Evolutionary conservation across 2,797 vertebrate species (phyloP).

Genomic region (Lepilemur septentrionalis): DNA sequence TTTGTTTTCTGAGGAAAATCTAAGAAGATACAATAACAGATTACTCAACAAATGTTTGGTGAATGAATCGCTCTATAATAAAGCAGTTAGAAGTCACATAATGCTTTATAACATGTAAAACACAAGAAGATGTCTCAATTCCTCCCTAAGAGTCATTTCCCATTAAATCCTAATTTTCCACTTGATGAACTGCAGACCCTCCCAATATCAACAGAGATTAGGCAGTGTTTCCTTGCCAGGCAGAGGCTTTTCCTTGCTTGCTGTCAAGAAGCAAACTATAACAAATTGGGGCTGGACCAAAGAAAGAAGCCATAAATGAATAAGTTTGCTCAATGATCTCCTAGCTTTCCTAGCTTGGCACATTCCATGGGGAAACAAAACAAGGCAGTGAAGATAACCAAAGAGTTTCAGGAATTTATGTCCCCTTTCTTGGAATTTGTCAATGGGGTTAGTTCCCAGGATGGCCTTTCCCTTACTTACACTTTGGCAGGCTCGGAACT

Average conservation of each 20-base stretch:
- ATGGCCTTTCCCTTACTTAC: neutral
- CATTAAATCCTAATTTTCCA: conserved; percentile 73
- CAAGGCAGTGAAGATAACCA: conserved; percentile 46
- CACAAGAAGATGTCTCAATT: conserved; percentile 72
- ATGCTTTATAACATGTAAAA: conserved; percentile 59
- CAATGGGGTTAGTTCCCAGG: neutral
- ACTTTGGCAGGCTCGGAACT: neutral
- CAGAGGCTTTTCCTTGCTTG: neutral
- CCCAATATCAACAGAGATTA: conserved; percentile 65
- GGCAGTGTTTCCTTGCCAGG: conserved; percentile 16
- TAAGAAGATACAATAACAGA: conserved; percentile 30
- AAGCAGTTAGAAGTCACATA: conserved; percentile 64
- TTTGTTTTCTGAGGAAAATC: conserved; percentile 55
- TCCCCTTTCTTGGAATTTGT: conserved; percentile 37
- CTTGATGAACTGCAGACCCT: conserved; percentile 58
- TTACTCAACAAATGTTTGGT: conserved; percentile 66
- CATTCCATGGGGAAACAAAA: conserved; percentile 44
- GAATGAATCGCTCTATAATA: conserved; percentile 53
- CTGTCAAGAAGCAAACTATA: conserved; percentile 36
- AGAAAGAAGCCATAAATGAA: conserved; percentile 34
- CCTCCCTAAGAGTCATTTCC: conserved; percentile 62
- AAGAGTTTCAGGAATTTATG: conserved; percentile 56
- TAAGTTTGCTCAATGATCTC: neutral
- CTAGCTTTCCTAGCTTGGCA: conserved; percentile 45
- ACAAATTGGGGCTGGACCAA: conserved; percentile 29